phyloP scores from a whole-genome alignment of 23 tunicate genomes.

The Oikopleura vanhoeffeni region DNA sequence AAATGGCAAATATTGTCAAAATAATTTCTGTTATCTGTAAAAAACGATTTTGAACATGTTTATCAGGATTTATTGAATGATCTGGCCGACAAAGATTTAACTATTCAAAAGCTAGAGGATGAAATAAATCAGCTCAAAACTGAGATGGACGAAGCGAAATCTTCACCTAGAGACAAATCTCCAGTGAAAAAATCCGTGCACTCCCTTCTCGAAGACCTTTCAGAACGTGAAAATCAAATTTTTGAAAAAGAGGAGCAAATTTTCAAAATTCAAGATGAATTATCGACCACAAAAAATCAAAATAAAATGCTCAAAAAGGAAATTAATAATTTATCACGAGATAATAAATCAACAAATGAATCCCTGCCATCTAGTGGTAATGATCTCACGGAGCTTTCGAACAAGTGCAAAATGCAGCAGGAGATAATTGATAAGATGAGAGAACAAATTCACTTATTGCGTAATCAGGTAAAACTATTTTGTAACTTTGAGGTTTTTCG shows the following conservation, averaged over 20 bases:
- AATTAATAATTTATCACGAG: background rate
- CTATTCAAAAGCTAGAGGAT: background rate
- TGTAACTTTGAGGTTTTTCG: no score
- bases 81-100: background rate
- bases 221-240: constrained; percentile 1
- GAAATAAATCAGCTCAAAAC: background rate
- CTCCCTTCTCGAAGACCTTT: background rate
- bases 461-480: background rate
- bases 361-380: background rate
- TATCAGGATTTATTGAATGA: background rate
- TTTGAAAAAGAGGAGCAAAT: constrained; percentile 1
- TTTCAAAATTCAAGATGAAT: background rate
- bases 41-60: no score
- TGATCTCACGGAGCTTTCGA: background rate
- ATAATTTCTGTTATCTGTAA: no score
- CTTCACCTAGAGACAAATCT: background rate
- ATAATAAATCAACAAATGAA: background rate
- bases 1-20: no score
- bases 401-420: background rate
- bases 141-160: background rate
- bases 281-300: background rate
- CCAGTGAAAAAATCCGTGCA: background rate
- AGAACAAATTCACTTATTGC: background rate
- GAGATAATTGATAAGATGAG: background rate
- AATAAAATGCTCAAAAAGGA: background rate